phyloP scores from a whole-genome alignment of 2,888 invertebrate genomes.

The Dryocosmus kuriphilus region DNA sequence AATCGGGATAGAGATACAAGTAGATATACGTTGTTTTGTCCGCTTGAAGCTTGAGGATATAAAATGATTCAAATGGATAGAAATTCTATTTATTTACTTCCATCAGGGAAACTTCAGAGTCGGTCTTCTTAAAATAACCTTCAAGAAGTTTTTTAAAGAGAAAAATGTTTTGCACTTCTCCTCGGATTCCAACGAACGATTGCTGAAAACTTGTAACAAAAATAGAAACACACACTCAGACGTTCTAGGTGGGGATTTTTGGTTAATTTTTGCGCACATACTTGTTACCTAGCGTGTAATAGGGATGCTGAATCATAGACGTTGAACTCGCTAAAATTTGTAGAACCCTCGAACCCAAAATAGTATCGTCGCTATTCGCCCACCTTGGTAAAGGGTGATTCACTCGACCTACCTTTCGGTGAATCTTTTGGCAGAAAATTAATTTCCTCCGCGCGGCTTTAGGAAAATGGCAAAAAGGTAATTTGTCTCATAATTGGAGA shows the following conservation, averaged over 20 bases:
- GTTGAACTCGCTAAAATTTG: conserved; percentile 57
- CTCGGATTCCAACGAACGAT: conserved; percentile 44
- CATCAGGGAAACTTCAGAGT: too few species aligned
- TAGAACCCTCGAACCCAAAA: conserved; percentile 63
- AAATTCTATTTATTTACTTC: too few species aligned
- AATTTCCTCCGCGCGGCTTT: not conserved
- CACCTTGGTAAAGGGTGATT: conserved; percentile 68
- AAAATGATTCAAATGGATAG: too few species aligned
- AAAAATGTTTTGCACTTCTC: conserved; percentile 3
- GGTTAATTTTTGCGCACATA: conserved; percentile 42
- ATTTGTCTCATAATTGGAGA: conserved; percentile 25
- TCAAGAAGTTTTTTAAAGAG: not conserved
- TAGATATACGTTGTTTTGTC: too few species aligned
- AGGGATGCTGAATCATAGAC: conserved; percentile 66
- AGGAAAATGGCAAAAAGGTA: not conserved
- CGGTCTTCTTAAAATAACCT: not conserved
- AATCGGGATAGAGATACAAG: too few species aligned
- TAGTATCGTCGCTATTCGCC: conserved; percentile 68
- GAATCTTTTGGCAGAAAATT: conserved; percentile 50
- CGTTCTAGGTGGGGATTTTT: conserved; percentile 43
- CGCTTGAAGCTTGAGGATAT: too few species aligned
- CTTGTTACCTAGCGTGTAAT: conserved; percentile 51
- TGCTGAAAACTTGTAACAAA: conserved; percentile 21
- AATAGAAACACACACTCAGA: conserved; percentile 38
- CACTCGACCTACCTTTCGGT: conserved; percentile 68